Conservation (phyloP, 1,140 invertebrate genomes). For the Thalassaphorura encarpata region DNA sequence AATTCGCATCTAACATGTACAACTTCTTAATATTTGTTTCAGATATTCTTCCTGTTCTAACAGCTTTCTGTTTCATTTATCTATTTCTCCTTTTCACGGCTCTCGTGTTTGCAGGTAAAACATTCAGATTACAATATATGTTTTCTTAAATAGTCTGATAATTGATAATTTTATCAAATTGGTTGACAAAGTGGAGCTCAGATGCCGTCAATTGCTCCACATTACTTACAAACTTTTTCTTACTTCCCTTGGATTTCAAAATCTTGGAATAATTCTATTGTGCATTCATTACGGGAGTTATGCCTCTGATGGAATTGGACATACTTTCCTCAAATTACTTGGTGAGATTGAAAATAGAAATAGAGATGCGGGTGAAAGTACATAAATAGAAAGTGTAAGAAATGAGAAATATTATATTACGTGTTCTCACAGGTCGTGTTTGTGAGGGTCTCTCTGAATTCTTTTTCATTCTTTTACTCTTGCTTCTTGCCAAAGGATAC, state of each 20-base stretch:
- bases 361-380: not conserved
- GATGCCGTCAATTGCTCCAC: conserved; percentile 66
- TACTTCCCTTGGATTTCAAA: conserved; percentile 53
- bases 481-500: conserved; percentile 78
- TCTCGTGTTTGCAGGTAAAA: conserved; percentile 48
- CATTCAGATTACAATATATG: not conserved
- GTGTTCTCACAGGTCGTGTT: conserved; percentile 48
- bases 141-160: too few relatives aligned
- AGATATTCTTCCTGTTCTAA: conserved; percentile 63
- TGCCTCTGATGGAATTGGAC: conserved; percentile 55
- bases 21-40: conserved; percentile 35
- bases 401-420: too few relatives aligned
- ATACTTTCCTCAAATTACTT: conserved; percentile 45
- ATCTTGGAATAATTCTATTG: conserved; percentile 53
- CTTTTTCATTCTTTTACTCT: conserved; percentile 61
- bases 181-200: conserved; percentile 48
- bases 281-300: conserved; percentile 57
- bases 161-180: not conserved
- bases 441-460: conserved; percentile 60
- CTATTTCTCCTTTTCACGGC: conserved; percentile 51
- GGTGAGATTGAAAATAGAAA: conserved; percentile 41
- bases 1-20: conserved; percentile 6
- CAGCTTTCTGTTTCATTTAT: conserved; percentile 53
- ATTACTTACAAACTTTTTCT: conserved; percentile 79
- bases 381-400: too few relatives aligned